phyloP scores from a whole-genome alignment of 2,797 vertebrate species.

The Cynopterus sphinx region DNA sequence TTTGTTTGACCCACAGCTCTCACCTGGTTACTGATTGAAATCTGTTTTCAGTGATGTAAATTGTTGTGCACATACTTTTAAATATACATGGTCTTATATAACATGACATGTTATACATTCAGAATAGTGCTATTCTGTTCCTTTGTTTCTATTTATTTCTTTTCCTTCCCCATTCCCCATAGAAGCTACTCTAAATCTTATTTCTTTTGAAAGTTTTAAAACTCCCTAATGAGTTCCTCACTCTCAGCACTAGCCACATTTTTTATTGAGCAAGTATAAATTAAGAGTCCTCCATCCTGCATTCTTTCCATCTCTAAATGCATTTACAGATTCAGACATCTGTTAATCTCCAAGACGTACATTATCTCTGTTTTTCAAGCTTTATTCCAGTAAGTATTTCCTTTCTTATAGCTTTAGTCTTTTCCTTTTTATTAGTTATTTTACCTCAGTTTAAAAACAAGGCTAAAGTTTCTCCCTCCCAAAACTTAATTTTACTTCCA shows the following conservation, averaged over 20 bases:
- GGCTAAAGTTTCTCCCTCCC: background rate
- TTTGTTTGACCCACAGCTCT: background rate
- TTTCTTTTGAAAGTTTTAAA: background rate
- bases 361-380: background rate
- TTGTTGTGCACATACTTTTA: background rate
- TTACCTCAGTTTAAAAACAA: slow-evolving; percentile 4
- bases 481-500: background rate
- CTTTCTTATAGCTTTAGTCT: background rate
- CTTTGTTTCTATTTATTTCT: background rate
- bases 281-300: background rate
- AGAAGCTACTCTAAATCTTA: background rate
- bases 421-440: background rate
- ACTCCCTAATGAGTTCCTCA: background rate
- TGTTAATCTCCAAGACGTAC: background rate
- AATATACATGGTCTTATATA: background rate
- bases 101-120: background rate
- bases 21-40: background rate
- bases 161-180: background rate
- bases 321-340: background rate
- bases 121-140: background rate
- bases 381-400: background rate
- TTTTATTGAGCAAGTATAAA: background rate
- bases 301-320: background rate
- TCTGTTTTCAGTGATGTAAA: background rate
- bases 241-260: background rate